Percentiles rank a stretch among this genome's conserved stretches.
phyloP scores from a whole-genome alignment of 2,797 vertebrate species.

The Leptoclinus maculatus region DNA sequence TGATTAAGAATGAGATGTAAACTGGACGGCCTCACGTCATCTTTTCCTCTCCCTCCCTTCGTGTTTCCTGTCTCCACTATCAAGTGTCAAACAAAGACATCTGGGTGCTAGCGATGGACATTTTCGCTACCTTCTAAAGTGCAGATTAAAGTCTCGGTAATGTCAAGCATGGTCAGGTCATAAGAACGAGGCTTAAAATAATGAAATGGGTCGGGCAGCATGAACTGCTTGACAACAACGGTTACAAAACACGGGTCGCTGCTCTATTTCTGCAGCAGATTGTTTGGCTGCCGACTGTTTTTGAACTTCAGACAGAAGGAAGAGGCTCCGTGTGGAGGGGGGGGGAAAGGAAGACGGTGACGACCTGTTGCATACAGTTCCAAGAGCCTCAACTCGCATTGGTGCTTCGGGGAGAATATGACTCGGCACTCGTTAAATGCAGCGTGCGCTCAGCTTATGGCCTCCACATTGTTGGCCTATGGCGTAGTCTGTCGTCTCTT shows the following conservation, averaged over 20 bases:
- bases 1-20: constrained; percentile 24
- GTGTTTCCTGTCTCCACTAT: constrained; percentile 9
- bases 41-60: not conserved
- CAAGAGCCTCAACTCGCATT: constrained; percentile 4
- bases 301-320: constrained; percentile 64
- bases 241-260: constrained; percentile 43
- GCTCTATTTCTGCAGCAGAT: constrained; percentile 71
- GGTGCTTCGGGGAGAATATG: constrained; percentile 43
- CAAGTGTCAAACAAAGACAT: not conserved
- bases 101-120: not conserved
- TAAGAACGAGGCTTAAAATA: constrained; percentile 44
- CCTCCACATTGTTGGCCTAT: constrained; percentile 9
- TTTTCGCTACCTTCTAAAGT: not conserved
- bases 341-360: constrained; percentile 8
- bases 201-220: constrained; percentile 16
- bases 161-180: constrained; percentile 7
- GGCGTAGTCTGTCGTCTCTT: constrained; percentile 5
- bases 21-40: not conserved
- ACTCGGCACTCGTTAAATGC: constrained; percentile 49
- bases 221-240: constrained; percentile 71
- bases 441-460: constrained; percentile 17
- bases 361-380: constrained; percentile 30
- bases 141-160: not conserved
- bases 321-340: constrained; percentile 13
- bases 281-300: constrained; percentile 45